Evolutionary conservation across 2,888 invertebrate species (phyloP).

Genomic region (Pandemis heparana): DNA sequence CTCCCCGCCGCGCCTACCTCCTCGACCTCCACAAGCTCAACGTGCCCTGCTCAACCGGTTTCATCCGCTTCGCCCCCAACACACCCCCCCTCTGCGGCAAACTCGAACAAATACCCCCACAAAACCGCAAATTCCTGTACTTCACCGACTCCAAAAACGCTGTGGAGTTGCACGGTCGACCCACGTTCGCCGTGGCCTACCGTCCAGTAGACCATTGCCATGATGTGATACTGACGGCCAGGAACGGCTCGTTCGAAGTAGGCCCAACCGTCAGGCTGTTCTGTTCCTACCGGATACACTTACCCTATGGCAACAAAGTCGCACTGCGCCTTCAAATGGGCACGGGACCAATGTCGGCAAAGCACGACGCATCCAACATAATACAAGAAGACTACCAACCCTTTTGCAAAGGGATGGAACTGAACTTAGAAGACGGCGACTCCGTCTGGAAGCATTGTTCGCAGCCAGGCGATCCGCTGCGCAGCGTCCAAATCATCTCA

Average conservation of each 20-base stretch:
- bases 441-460: slow-evolving; percentile 87
- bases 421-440: slow-evolving; percentile 85
- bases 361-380: slow-evolving; percentile 68
- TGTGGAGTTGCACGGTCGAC: slow-evolving; percentile 86
- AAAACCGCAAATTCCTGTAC: slow-evolving; percentile 86
- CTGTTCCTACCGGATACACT: slow-evolving; percentile 89
- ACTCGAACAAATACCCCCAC: slow-evolving; percentile 87
- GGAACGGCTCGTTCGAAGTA: slow-evolving; percentile 88
- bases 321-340: slow-evolving; percentile 87
- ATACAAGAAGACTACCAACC: slow-evolving; percentile 71
- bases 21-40: slow-evolving; percentile 88
- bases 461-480: slow-evolving; percentile 83
- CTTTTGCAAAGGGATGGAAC: slow-evolving; percentile 84
- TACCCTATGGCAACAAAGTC: slow-evolving; percentile 90
- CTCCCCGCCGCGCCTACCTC: slow-evolving; percentile 85
- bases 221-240: slow-evolving; percentile 87
- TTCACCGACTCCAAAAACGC: slow-evolving; percentile 80
- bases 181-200: slow-evolving; percentile 88
- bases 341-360: slow-evolving; percentile 68
- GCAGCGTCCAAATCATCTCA: slow-evolving; percentile 87
- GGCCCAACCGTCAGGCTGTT: slow-evolving; percentile 85
- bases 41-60: slow-evolving; percentile 88
- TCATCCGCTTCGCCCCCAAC: slow-evolving; percentile 85
- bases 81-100: slow-evolving; percentile 88
- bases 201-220: slow-evolving; percentile 90